Evolutionary conservation across 2,888 invertebrate genomes (phyloP), one percentile per base, ranked within the genome.

Genomic region (Dexiosoma caninum): DNA sequence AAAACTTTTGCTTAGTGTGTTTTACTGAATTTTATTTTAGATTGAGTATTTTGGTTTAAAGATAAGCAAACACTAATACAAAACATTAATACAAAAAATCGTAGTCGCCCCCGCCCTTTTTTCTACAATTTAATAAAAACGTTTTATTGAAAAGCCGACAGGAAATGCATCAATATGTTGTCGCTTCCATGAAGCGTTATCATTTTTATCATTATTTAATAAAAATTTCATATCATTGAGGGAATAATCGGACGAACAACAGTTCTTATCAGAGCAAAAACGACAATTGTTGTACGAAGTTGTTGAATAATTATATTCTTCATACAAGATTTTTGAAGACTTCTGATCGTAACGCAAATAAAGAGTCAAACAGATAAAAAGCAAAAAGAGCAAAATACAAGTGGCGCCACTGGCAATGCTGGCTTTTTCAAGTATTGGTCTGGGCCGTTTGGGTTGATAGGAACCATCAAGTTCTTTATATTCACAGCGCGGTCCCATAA

Each of bases 391-490:
- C 76, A 93, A 91, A 46, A 92, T 93, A 85, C 93, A 91, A 85
- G 94, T 94, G 84, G 94, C 95, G 85, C 95, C 95, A 86, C 95
- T 94, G 82, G 95, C 95, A 90, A 95, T 95, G 89, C 95, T 94
- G 83, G 95, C 95, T 86, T 94, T 95, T 91, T 95, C 95, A 87
- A 95, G 91, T 93, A 95, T 94, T 84, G 94, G 93, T 86, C 94
- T 93, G 87, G 94, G 94, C 89, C 94, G 92, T 85, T 89, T 88
- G 78, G 90, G 90, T 92, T 96, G 93, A 92, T 97, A 97, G 90
- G 97, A 96, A 91, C 97, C 96, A 92, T 97, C 97, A 91, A 97
- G 93, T 92, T 97, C 97, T 93, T 97, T 97, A 92, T 96, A 97
- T 93, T 97, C 97, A 93, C 97, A 97, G 89, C 97, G 94, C 91